Base-by-base conservation (phyloP, 53 echinoderm and acorn worm genomes). In the Echinarachnius parma region DNA sequence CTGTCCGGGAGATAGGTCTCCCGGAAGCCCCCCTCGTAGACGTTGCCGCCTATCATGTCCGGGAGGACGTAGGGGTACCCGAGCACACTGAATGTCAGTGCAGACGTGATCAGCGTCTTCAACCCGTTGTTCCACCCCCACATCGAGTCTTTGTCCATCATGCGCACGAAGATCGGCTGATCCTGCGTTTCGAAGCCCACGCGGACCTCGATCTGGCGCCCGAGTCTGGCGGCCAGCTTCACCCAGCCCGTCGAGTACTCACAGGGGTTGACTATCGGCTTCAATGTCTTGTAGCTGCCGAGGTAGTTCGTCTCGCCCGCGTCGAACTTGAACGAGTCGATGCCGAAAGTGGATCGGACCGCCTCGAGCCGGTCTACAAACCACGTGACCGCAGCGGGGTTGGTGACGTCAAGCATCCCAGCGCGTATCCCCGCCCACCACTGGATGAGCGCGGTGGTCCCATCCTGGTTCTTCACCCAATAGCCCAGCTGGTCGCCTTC, bases 61-160 rank as follows among this genome's bases (percentile, higher is more conserved):
- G 92, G 84, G 4, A 92, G 79, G 42, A 89, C 82, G 53, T 89
- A 93, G 1, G 93, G 89, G 24, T 93, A 93, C 5, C 93, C 93
- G 1, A 93, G 77, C 11, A 86, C 72, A 44, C 89, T 81, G 28
- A 93, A 93, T 8, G 93, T 86, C 54, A 93, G 65, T 2, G 89
- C 89, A 4, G 93, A 82, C 23, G 85, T 89, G 55, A 93, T 89
- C 18, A 93, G 80, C 30, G 93, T 93, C 36, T 82, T 85, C 22
- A 89, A 71, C 10, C 93, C 93, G 46, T 93, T 93, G 61, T 86
- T 80, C 81, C 89, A 89, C 9, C 89, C 89, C 89, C 93, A 93
- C n/a, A 70, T 52, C 5, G 89, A 89, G 28, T 89, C 93, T 30
- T 93, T 93, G 77, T 93, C 93, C 93, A 93, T 93, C 93, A 93